Percentiles rank a stretch among this genome's conserved stretches.
Conservation (phyloP, 2,797 vertebrate species). For the Ceryle rudis region DNA sequence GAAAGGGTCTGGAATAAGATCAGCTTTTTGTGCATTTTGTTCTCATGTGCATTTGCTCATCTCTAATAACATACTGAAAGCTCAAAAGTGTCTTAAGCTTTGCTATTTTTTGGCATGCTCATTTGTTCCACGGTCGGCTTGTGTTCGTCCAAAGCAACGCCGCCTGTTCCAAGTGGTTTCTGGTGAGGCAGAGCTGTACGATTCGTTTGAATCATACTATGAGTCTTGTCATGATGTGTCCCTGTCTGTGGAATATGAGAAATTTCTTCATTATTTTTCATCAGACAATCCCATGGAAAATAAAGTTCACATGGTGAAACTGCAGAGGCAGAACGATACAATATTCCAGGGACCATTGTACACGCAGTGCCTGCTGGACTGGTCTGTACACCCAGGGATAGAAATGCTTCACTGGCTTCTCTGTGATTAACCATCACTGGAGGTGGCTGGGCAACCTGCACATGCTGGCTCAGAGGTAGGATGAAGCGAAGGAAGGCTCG, state of each 20-base stretch:
- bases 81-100: neutral
- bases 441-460: neutral
- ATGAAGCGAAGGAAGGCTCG: neutral
- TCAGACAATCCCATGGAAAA: slow-evolving; percentile 5
- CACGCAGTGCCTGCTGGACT: neutral
- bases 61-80: neutral
- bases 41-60: neutral
- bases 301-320: neutral
- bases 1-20: neutral
- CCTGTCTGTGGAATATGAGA: slow-evolving; percentile 40
- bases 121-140: slow-evolving; percentile 3
- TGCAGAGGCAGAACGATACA: neutral
- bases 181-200: slow-evolving; percentile 27
- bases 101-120: neutral
- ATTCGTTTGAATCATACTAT: slow-evolving; percentile 46
- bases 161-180: slow-evolving; percentile 44
- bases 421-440: slow-evolving; percentile 42
- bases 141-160: neutral
- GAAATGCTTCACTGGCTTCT: slow-evolving; percentile 47
- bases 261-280: slow-evolving; percentile 27
- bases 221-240: slow-evolving; percentile 12
- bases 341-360: neutral
- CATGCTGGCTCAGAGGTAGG: neutral
- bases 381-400: neutral
- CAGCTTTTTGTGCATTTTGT: neutral